A percentile compares a stretch with the other conserved stretches of the same genome.
phyloP scores from a whole-genome alignment of 37 sponge, comb jelly and placozoan genomes.

The Mnemiopsis leidyi region DNA sequence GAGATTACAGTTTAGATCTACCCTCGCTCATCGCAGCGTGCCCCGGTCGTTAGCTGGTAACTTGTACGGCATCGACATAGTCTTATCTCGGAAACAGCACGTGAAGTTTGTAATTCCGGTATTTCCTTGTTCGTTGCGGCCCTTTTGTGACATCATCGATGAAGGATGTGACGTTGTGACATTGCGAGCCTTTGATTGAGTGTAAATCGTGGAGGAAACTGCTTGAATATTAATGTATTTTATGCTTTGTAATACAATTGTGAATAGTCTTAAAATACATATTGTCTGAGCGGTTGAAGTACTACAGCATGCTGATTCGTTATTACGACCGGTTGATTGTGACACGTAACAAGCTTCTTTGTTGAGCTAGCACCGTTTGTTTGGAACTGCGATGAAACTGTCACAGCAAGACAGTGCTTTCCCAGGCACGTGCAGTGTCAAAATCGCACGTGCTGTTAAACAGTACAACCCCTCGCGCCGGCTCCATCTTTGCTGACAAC shows the following conservation, averaged over 20 bases:
- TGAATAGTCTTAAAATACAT: neutral
- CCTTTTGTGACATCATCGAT: neutral
- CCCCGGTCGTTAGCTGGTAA: neutral
- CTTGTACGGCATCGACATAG: no score
- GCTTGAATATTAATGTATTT: neutral
- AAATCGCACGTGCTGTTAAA: neutral
- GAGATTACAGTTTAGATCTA: no score
- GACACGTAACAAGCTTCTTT: neutral
- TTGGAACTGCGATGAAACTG: neutral
- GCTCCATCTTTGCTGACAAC: neutral
- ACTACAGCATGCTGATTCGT: neutral
- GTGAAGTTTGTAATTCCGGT: neutral
- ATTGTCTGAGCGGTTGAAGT: neutral
- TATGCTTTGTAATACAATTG: neutral
- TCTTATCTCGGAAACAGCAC: no score
- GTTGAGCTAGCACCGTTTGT: neutral
- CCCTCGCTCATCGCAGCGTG: no score
- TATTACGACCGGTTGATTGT: neutral
- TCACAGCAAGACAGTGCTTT: neutral
- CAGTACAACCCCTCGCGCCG: neutral
- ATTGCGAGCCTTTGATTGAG: neutral
- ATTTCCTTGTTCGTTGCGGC: neutral
- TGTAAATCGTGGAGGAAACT: neutral
- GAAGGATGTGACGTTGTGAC: neutral
- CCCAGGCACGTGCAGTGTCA: neutral